Conservation (phyloP, 2,888 invertebrate genomes). For the Thymelicus acteon region DNA sequence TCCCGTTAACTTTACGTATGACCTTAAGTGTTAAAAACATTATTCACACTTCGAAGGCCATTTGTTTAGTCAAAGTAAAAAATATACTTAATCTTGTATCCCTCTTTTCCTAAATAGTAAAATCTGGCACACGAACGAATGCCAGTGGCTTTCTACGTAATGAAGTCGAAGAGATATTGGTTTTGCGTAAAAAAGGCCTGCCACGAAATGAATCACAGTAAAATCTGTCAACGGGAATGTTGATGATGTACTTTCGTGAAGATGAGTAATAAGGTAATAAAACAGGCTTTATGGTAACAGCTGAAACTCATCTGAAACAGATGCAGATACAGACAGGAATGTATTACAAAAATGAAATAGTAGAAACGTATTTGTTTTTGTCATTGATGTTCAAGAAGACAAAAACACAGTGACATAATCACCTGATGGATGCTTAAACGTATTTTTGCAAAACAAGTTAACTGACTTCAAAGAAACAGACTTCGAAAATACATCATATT, state of each 20-base stretch:
- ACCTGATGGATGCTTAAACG: too few species aligned
- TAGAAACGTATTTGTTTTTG: too few species aligned
- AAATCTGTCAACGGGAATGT: slow-evolving; percentile 29
- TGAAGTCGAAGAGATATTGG: slow-evolving; percentile 35
- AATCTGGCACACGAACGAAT: slow-evolving; percentile 23
- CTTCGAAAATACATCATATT: too few species aligned
- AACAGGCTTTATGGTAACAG: not conserved
- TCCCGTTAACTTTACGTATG: too few species aligned
- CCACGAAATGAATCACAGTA: slow-evolving; percentile 31
- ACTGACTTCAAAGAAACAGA: too few species aligned
- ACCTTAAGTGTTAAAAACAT: too few species aligned
- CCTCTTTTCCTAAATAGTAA: slow-evolving; percentile 27
- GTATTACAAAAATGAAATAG: too few species aligned
- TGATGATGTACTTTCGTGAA: slow-evolving; percentile 15
- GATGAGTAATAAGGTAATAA: slow-evolving; percentile 5
- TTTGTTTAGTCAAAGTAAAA: not conserved
- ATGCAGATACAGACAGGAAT: not conserved
- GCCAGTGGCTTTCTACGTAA: slow-evolving; percentile 33
- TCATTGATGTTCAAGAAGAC: too few species aligned
- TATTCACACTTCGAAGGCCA: too few species aligned
- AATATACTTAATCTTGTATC: slow-evolving; percentile 25
- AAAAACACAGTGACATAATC: too few species aligned
- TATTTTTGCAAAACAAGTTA: too few species aligned
- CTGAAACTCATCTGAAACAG: not conserved
- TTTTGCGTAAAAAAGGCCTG: slow-evolving; percentile 33